Evolutionary conservation across 1,140 invertebrate species (phyloP), one percentile per base, ranked within the genome.

Genomic region (Schlechtendalia chinensis): DNA sequence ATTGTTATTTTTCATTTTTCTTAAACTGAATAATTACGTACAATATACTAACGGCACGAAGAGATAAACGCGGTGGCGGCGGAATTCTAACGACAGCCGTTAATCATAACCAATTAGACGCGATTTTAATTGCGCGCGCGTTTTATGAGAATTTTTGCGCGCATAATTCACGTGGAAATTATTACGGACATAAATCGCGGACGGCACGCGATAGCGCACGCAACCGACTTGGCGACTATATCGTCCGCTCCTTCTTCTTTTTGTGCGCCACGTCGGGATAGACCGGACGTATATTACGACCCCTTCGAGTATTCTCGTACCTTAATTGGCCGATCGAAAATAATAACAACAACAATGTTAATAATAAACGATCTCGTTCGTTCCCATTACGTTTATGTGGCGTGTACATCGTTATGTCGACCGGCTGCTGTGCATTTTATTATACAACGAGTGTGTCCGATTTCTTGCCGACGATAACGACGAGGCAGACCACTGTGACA

Each of bases 241-340:
- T 11, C 47, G 47, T 50, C 14, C 14, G 11, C 14, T 50, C n/a
- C 39, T 14, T 67, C 29, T 8, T 63, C 47, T 5, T 50, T n/a
- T 50, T 50, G 12, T 12, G 47, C 47, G 5, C 47, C 11, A 50
- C 47, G 32, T 27, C 58, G 14, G 27, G 17, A 2, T 8, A 32
- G 27, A 32, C 29, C 24, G 24, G 24, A 61, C 59, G 17, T 32
- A 11, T 5, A 32, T 63, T 63, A 63, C 10, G 27, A 63, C 61
- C 61, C 61, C 8, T 63, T 63, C 19, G 27, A n/a, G 61, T 63
- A 8, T 63, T 27, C 27, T 29, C 61, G 3, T 19, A 63, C 61
- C 61, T 63, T 63, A 63, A 63, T 63, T 63, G 27, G 61, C 19
- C 61, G 61, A 63, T 63, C 61, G 17, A 19, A 11, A 65, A 65